These are phyloP conservation scores for Oscheius myriophilus DNA, from an alignment of 2,888 invertebrate genomes.

Conservation along the genomic window DNA sequence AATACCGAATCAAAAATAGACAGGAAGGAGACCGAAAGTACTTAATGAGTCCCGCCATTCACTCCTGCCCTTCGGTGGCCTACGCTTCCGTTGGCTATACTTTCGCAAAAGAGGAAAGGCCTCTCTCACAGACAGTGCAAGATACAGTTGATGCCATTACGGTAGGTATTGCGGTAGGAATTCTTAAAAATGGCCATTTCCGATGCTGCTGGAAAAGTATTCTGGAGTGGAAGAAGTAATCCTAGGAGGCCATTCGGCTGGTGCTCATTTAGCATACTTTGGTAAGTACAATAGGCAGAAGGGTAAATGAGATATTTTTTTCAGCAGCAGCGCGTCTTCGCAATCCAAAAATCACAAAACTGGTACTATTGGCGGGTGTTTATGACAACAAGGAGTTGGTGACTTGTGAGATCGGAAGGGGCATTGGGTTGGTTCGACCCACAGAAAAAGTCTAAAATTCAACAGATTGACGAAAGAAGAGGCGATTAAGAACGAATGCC, in stretches of 20 bases:
- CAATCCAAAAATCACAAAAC: constrained; percentile 13
- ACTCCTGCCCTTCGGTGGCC: constrained; percentile 5
- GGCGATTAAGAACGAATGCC: not conserved
- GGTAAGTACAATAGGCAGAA: constrained; percentile 15
- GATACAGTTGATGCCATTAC: constrained; percentile 32
- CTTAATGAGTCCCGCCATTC: constrained; percentile 12
- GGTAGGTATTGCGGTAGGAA: constrained; percentile 9
- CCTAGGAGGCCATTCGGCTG: constrained; percentile 49
- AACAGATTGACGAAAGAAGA: constrained; percentile 10
- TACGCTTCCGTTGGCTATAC: constrained; percentile 38
- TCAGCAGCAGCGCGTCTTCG: constrained; percentile 14
- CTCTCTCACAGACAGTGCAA: constrained; percentile 32
- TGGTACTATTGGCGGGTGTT: constrained; percentile 18
- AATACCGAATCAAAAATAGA: not conserved
- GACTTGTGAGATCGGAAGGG: constrained; percentile 21
- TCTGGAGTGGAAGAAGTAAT: constrained; percentile 28
- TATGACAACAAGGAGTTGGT: constrained; percentile 20
- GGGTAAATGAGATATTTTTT: not conserved
- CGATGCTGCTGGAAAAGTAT: constrained; percentile 31
- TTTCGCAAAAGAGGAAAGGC: constrained; percentile 32
- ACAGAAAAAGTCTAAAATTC: not conserved
- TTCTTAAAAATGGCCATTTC: not conserved
- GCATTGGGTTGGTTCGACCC: constrained; percentile 5
- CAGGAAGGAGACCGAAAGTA: constrained; percentile 30
- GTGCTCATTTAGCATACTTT: constrained; percentile 43